These are phyloP conservation scores for Setipinna tenuifilis DNA, from an alignment of 2,797 vertebrate species.

Conservation along the genomic window DNA sequence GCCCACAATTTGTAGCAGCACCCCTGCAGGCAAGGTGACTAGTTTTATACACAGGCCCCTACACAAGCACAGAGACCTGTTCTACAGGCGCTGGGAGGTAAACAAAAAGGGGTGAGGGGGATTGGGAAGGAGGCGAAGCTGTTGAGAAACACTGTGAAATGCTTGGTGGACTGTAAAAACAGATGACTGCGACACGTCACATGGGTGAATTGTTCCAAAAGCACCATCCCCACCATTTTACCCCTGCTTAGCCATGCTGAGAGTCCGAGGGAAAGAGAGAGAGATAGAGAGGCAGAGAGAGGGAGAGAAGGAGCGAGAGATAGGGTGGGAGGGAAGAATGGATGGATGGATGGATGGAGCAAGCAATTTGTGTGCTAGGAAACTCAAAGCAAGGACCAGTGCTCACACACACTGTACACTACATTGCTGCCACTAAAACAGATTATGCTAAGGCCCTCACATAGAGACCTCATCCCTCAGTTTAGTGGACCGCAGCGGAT, in stretches of 20 bases:
- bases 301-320: background rate
- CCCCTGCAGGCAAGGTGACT: background rate
- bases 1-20: no score
- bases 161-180: slow-evolving; percentile 3
- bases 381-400: background rate
- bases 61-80: background rate
- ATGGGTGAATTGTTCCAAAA: background rate
- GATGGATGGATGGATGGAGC: background rate
- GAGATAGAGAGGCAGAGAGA: background rate
- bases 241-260: background rate
- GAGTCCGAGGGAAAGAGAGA: background rate
- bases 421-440: background rate
- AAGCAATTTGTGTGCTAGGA: background rate
- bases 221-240: background rate
- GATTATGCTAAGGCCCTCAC: slow-evolving; percentile 16
- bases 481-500: background rate
- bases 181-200: slow-evolving; percentile 7
- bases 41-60: background rate
- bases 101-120: background rate
- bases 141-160: background rate
- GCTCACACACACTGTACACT: background rate
- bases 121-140: background rate
- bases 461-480: background rate
- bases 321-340: background rate
- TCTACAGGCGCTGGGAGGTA: background rate